Evolutionary conservation across 2,797 vertebrate genomes (phyloP).

Genomic region (Choloepus didactylus): DNA sequence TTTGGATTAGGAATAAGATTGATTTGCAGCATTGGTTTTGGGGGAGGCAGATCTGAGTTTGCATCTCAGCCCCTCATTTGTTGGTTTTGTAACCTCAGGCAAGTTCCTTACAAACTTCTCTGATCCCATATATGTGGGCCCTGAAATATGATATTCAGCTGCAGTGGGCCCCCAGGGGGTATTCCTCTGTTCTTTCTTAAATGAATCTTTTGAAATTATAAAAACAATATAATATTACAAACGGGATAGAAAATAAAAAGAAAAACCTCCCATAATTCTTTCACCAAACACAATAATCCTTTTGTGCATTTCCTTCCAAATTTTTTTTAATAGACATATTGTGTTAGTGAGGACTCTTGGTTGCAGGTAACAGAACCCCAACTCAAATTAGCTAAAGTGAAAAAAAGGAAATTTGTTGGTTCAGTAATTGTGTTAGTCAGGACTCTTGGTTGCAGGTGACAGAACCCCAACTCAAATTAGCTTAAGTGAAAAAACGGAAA

Average conservation of each 20-base stretch:
- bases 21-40: not conserved
- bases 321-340: not conserved
- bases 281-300: not conserved
- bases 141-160: constrained; percentile 34
- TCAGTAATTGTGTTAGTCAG: not conserved
- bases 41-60: not conserved
- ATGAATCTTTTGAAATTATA: not conserved
- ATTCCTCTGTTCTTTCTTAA: not conserved
- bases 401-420: not conserved
- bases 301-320: not conserved
- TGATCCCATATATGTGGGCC: not conserved
- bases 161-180: not conserved
- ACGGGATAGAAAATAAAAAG: not conserved
- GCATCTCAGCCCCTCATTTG: not conserved
- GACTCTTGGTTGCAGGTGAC: not conserved
- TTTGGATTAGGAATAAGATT: not conserved
- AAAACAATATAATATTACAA: constrained; percentile 44
- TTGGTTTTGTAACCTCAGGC: not conserved
- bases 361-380: constrained; percentile 29
- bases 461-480: constrained; percentile 20
- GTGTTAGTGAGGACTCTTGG: not conserved
- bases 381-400: not conserved
- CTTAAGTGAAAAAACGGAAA: not conserved
- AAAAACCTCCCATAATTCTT: constrained; percentile 12
- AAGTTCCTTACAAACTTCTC: not conserved